These are phyloP conservation scores for Oceanites oceanicus DNA, from an alignment of 2,113 vertebrate species.

Conservation along the genomic window DNA sequence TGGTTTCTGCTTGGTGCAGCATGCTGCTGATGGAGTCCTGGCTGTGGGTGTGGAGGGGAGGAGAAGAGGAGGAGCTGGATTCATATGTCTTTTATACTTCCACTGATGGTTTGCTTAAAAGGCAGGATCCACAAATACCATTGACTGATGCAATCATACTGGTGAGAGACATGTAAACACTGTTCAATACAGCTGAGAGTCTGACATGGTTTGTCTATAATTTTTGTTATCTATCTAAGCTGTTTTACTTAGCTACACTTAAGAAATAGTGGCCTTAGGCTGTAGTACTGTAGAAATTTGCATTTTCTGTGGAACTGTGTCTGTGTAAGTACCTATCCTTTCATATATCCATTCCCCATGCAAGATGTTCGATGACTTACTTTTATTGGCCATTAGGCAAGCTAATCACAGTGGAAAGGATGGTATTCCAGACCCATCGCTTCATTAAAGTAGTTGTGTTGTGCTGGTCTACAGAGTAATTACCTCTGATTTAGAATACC, in stretches of 20 bases:
- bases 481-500: background rate
- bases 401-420: background rate
- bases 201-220: background rate
- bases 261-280: background rate
- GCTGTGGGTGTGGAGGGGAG: background rate
- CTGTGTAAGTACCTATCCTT: background rate
- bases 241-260: background rate
- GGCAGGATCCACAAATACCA: background rate
- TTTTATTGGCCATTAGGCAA: background rate
- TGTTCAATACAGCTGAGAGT: background rate
- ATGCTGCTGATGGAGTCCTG: background rate
- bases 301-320: background rate
- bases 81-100: background rate
- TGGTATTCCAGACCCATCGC: background rate
- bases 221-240: background rate
- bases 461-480: background rate
- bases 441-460: background rate
- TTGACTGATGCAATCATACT: background rate
- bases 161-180: background rate
- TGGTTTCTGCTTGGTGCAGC: fast-evolving
- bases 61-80: background rate
- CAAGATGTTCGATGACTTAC: background rate
- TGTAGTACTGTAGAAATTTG: background rate
- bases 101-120: background rate
- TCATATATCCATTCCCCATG: background rate